These are phyloP conservation scores for Nymphalis c-album DNA, from an alignment of 2,888 invertebrate species.

Conservation along the genomic window DNA sequence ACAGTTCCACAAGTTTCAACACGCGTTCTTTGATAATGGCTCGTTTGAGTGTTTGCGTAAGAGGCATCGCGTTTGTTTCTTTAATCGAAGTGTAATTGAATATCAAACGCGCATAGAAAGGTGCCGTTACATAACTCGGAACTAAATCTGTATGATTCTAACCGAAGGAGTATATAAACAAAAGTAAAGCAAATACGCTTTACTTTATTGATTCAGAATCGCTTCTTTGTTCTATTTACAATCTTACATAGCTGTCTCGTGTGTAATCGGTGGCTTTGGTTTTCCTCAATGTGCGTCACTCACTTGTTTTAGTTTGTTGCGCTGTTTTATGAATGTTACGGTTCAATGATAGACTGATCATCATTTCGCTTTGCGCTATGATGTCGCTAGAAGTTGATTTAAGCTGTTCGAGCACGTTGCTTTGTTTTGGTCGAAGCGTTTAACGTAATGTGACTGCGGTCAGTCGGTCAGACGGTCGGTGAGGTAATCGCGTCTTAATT, in stretches of 20 bases:
- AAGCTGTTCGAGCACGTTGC: constrained; percentile 7
- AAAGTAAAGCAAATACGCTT: neutral
- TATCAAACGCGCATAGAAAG: constrained; percentile 41
- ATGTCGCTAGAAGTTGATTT: neutral
- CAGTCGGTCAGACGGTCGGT: constrained; percentile 31
- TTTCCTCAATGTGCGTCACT: constrained; percentile 19
- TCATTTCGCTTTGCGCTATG: too few species aligned
- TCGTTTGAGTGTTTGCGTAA: constrained; percentile 36
- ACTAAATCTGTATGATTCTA: constrained; percentile 18
- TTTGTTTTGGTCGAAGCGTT: constrained; percentile 18
- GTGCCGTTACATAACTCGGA: constrained; percentile 36
- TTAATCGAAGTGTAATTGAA: constrained; percentile 38
- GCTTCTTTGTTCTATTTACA: neutral
- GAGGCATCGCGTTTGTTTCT: constrained; percentile 34
- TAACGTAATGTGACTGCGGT: constrained; percentile 23
- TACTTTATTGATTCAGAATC: constrained; percentile 10
- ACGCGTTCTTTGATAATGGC: constrained; percentile 17
- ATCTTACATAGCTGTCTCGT: neutral
- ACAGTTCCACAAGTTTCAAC: constrained; percentile 27
- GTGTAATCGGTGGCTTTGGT: constrained; percentile 4
- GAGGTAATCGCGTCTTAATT: constrained; percentile 30
- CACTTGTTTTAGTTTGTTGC: neutral
- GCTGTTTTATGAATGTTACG: neutral
- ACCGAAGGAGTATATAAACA: constrained; percentile 10
- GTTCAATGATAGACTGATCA: neutral